Base-by-base conservation (phyloP, 2,888 invertebrate species). In the Chymomyza amoena region DNA sequence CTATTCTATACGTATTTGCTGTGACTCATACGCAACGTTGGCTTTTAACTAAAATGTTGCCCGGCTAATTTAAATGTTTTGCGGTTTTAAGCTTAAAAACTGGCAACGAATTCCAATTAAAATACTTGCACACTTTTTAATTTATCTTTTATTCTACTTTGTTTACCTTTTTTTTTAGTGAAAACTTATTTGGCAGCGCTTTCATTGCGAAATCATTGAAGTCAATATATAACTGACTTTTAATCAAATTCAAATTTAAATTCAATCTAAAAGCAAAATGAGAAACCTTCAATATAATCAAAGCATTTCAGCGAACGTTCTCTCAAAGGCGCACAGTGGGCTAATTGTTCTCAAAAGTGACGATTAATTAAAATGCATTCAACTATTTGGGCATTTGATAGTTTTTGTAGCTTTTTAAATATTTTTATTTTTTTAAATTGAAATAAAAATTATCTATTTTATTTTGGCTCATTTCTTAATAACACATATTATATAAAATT, bases 21-120 rank as follows among this genome's bases (percentile, higher is more conserved):
- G 63, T 65, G 61, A 32, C 61, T 64, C 62, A 73, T 73, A 73
- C 72, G 72, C 69, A 70, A 69, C 66, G 78, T 80, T 73, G 59
- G 73, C 63, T 72, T 69, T 52, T 67, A 66, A 67, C 70, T 52
- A 61, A 72, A 63, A 64, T n/a, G 52, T n/a, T 9, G 16, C 7
- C 6, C 18, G 63, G 77, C 73, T 79, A 86, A 84, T 86, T 84
- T 84, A 79, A 86, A 86, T 84, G 84, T 74, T 74, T 72, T 74
- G 73, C 68, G 60, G 57, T 65, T 63, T 72, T 69, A 0, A 32
- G 57, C 25, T 15, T 57, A 45, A 61, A 52, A 60, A 52, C 50
- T 52, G 64, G 25, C 51, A 59, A 45, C 63, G 78, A 74, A 72
- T 85, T 79, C 74, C 79, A 86, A 84, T 86, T 86, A 86, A 84